phyloP scores from a whole-genome alignment of 2,888 invertebrate genomes.

The Nemapogon koenigi region DNA sequence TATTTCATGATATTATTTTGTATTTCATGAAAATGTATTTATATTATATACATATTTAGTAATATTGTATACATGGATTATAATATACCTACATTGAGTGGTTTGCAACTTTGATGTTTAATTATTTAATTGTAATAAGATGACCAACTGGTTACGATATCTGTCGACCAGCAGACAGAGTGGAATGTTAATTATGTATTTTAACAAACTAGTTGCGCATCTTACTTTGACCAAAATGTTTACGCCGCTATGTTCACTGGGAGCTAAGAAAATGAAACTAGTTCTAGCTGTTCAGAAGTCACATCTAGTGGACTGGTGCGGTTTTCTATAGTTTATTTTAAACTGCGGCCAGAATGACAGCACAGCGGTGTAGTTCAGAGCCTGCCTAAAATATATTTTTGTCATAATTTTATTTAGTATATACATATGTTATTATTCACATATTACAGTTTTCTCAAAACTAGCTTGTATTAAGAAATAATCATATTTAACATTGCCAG shows the following conservation, averaged over 20 bases:
- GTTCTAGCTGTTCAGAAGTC: background rate
- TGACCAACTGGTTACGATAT: conserved; percentile 43
- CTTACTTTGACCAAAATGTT: conserved; percentile 56
- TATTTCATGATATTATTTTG: conserved; percentile 64
- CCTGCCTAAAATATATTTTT: conserved; percentile 67
- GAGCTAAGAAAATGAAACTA: background rate
- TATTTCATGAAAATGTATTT: conserved; percentile 64
- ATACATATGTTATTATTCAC: conserved; percentile 63
- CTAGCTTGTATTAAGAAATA: conserved; percentile 68
- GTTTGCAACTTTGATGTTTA: conserved; percentile 60
- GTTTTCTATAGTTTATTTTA: conserved; percentile 44
- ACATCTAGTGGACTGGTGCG: background rate
- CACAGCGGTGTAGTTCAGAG: conserved; percentile 58
- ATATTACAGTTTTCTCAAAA: conserved; percentile 67
- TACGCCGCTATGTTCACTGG: conserved; percentile 28
- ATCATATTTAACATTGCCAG: conserved; percentile 68
- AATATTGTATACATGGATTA: conserved; percentile 54
- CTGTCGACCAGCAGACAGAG: background rate
- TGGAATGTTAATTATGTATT: conserved; percentile 15
- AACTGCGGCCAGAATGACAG: conserved; percentile 62
- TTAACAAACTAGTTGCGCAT: conserved; percentile 51
- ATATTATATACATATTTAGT: conserved; percentile 63
- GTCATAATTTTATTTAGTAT: conserved; percentile 66
- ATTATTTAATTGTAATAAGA: conserved; percentile 55
- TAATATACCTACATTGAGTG: conserved; percentile 55